A percentile compares a stretch with the other conserved stretches of the same genome.
Evolutionary conservation across 2,113 vertebrate genomes (phyloP).

Genomic region (Epinephelus moara): DNA sequence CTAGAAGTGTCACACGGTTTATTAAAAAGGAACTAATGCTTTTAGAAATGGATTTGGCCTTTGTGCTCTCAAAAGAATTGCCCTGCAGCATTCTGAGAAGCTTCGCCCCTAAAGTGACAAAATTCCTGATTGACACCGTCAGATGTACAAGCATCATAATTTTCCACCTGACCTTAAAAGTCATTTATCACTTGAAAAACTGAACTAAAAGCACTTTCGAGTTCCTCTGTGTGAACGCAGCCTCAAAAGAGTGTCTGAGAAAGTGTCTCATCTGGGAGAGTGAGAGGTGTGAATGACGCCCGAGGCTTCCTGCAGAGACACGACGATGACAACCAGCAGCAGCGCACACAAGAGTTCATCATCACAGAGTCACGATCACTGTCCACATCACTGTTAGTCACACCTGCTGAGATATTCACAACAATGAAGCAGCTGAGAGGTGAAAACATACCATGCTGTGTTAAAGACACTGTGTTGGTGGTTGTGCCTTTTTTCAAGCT

Average conservation of each 20-base stretch:
- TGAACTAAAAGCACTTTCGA: background rate
- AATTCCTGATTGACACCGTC: background rate
- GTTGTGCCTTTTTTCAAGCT: no score
- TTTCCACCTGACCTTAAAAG: background rate
- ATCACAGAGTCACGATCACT: background rate
- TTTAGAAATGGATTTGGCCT: no score
- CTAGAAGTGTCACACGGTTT: no score
- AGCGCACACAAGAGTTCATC: constrained; percentile 17
- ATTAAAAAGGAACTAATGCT: no score
- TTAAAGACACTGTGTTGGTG: background rate
- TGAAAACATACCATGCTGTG: background rate
- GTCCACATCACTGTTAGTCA: constrained; percentile 5
- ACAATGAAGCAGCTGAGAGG: background rate
- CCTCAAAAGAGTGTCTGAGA: background rate
- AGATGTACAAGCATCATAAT: background rate
- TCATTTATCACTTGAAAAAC: constrained; percentile 24
- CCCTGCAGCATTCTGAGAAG: no score
- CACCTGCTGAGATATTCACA: background rate
- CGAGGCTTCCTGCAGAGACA: constrained; percentile 18
- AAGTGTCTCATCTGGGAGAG: constrained; percentile 42
- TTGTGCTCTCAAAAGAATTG: no score
- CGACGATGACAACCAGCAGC: constrained; percentile 19
- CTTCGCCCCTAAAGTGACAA: no score
- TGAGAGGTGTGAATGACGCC: constrained; percentile 41
- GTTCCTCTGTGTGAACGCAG: background rate